phyloP scores from a whole-genome alignment of 2,113 vertebrate species.

The Raja brachyura region DNA sequence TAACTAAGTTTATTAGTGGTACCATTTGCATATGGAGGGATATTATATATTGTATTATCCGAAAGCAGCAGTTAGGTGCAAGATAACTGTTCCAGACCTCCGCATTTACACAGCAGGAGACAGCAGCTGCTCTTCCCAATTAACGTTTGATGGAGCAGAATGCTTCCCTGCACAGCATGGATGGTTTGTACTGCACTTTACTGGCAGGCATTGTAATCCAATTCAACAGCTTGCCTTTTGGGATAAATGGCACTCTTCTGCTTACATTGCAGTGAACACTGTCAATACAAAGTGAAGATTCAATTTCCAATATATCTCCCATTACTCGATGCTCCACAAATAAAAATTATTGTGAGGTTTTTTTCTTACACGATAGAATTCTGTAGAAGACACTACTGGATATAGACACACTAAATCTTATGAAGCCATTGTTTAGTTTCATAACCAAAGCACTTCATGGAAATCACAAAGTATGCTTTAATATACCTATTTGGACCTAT shows the following conservation, averaged over 20 bases:
- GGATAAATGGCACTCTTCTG: neutral
- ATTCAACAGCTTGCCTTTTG: conserved; percentile 1
- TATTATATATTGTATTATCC: neutral
- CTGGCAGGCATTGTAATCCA: neutral
- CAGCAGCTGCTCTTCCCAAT: conserved; percentile 30
- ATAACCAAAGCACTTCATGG: neutral
- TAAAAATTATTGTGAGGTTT: neutral
- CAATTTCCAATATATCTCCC: conserved; percentile 2
- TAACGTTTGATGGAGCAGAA: neutral
- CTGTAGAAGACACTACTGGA: neutral
- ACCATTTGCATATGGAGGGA: neutral
- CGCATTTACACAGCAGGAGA: conserved; percentile 33
- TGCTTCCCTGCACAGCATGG: neutral
- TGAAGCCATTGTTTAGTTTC: neutral
- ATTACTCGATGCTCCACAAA: neutral
- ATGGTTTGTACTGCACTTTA: neutral
- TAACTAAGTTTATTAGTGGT: neutral
- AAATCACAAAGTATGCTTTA: neutral
- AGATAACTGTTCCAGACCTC: neutral
- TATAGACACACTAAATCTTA: neutral
- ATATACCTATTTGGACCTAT: neutral
- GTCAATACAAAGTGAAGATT: neutral
- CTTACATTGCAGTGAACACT: neutral
- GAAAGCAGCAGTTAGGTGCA: conserved; percentile 16
- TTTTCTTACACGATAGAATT: neutral